phyloP scores from a whole-genome alignment of 2,113 vertebrate species.

The Corvus moneduloides region DNA sequence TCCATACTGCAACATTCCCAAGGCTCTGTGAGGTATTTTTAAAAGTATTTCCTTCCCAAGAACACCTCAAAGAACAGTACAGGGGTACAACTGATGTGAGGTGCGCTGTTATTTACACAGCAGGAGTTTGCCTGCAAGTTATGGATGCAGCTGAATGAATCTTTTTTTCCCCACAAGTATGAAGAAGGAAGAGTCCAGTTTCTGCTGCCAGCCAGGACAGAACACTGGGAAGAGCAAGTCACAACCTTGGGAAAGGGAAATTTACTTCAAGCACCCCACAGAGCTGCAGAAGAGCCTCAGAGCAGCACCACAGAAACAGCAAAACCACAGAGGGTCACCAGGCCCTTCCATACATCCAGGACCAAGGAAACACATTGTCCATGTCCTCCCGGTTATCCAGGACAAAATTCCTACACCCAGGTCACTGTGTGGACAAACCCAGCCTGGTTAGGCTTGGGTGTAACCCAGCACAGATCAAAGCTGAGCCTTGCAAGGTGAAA shows the following conservation, averaged over 20 bases:
- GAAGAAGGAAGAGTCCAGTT: neutral
- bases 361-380: fast-evolving
- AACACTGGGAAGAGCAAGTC: neutral
- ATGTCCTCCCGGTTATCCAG: neutral
- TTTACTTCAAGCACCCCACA: no score
- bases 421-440: neutral
- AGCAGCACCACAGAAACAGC: neutral
- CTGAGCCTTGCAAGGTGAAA: neutral
- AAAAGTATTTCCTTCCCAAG: neutral
- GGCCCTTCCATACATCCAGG: neutral
- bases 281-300: neutral
- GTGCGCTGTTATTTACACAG: neutral
- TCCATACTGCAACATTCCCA: neutral
- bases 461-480: neutral
- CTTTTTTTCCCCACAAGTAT: no score
- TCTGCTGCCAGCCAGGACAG: neutral
- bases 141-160: neutral
- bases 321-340: neutral
- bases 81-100: neutral
- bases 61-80: no score
- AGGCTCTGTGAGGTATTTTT: fast-evolving
- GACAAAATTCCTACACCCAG: neutral
- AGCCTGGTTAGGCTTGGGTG: neutral
- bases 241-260: neutral
- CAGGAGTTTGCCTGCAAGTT: neutral